Conservation (phyloP, 2,113 vertebrate genomes). For the Sylvilagus bachmani region DNA sequence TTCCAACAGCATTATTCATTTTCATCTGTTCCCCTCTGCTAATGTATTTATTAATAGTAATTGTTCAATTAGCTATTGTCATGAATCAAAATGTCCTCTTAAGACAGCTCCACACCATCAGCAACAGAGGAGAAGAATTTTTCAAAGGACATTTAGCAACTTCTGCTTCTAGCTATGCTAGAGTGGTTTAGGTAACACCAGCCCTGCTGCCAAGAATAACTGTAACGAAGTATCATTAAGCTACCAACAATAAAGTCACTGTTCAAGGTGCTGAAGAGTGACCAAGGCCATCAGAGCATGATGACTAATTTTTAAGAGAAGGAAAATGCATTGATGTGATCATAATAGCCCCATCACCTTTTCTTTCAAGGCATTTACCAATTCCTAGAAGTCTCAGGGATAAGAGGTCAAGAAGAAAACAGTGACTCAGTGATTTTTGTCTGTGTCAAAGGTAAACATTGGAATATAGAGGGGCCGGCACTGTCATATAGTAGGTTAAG, state of each 20-base stretch:
- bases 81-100: constrained; percentile 40
- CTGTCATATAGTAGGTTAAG: too few relatives aligned
- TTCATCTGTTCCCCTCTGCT: constrained; percentile 32
- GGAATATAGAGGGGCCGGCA: not conserved
- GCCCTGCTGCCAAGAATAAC: constrained; percentile 18
- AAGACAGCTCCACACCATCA: constrained; percentile 34
- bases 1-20: constrained; percentile 41
- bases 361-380: constrained; percentile 25
- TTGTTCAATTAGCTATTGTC: not conserved
- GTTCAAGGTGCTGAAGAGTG: not conserved
- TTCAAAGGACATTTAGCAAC: not conserved
- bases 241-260: constrained; percentile 2
- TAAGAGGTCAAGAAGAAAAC: constrained; percentile 3
- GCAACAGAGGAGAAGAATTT: not conserved
- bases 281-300: not conserved
- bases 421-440: not conserved
- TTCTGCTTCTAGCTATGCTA: not conserved
- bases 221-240: constrained; percentile 53
- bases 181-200: not conserved
- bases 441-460: not conserved
- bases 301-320: not conserved
- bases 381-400: not conserved
- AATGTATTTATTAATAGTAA: not conserved
- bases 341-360: not conserved
- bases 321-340: not conserved